A percentile compares a stretch with the other conserved stretches of the same genome.
Evolutionary conservation across 2,888 invertebrate species (phyloP).

Genomic region (Harpalus rufipes): DNA sequence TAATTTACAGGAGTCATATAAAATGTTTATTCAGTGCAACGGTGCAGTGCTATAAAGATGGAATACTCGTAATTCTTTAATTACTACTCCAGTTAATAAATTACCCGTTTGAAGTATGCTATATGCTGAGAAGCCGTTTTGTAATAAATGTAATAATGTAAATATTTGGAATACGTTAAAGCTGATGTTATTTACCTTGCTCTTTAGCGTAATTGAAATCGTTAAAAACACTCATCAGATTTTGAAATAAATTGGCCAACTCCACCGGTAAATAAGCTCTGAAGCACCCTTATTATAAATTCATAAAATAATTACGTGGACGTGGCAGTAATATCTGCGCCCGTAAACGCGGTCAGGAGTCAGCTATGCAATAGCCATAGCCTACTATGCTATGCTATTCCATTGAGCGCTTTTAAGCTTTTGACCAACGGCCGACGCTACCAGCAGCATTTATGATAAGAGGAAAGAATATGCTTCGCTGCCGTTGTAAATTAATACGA

Average conservation of each 20-base stretch:
- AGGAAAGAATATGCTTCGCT: constrained; percentile 9
- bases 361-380: background rate
- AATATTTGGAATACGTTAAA: constrained; percentile 28
- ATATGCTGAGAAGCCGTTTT: background rate
- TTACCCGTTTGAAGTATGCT: background rate
- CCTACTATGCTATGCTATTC: background rate
- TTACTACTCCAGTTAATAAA: background rate
- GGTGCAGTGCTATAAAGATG: background rate
- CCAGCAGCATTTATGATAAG: constrained; percentile 13
- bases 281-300: constrained; percentile 49
- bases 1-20: background rate
- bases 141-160: constrained; percentile 25
- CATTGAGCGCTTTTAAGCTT: constrained; percentile 47
- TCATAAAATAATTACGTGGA: constrained; percentile 40
- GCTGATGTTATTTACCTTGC: constrained; percentile 34
- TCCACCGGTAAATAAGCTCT: constrained; percentile 37
- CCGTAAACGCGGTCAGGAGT: constrained; percentile 2
- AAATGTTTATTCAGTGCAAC: background rate
- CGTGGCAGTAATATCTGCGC: constrained; percentile 15
- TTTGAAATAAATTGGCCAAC: constrained; percentile 50
- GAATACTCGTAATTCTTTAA: background rate
- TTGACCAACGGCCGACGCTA: constrained; percentile 12
- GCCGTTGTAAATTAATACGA: constrained; percentile 25
- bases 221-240: constrained; percentile 53
- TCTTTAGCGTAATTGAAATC: constrained; percentile 34